Evolutionary conservation across 2,797 vertebrate genomes (phyloP), one percentile per base, ranked within the genome.

Genomic region (Harpagifer antarcticus): DNA sequence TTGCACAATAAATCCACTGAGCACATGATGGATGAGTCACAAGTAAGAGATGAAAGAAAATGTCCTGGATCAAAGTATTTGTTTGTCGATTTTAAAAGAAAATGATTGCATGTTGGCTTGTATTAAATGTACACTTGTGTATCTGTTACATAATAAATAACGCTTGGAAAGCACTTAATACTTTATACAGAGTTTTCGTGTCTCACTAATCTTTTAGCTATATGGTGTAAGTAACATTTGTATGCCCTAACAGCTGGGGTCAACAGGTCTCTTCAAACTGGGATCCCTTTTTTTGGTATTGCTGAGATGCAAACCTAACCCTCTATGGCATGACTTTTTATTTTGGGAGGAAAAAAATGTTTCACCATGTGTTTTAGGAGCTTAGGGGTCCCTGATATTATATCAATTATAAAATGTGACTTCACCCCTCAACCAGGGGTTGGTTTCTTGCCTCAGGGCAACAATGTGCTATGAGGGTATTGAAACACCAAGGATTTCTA

Each of bases 191-290:
- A 6, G 23, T 27, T 47, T 23, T 47, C 16, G 17, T 48, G 13
- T 68, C 33, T 44, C 16, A 20, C 17, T 9, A 6, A 9, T 54
- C 17, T 61, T 58, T 64, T 27, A 27, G 4, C 23, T 40, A 50
- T 3, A 65, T 31, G 16, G 11, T 47, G 7, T 49, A 44, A 27
- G 49, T 45, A 2, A 20, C 67, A 58, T 87, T 81, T 68, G 31
- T 52, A 15, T 81, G 60, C 1, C 33, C 60, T 86, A 81, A 89
- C 75, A 84, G 62, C 74, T 71, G 43, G 68, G 78, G 76, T 79
- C 37, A 81, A 76, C 50, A 58, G 69, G 49, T 77, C 78, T 70
- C 37, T 31, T 71, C 27, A 62, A 40, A 68, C 73, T 75, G 40
- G 55, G 64, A 27, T 74, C 9, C 2, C 50, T 68, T 58, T 72